Evolutionary conservation across 2,888 invertebrate species (phyloP), one percentile per base, ranked within the genome.

Genomic region (Argyresthia goedartella): DNA sequence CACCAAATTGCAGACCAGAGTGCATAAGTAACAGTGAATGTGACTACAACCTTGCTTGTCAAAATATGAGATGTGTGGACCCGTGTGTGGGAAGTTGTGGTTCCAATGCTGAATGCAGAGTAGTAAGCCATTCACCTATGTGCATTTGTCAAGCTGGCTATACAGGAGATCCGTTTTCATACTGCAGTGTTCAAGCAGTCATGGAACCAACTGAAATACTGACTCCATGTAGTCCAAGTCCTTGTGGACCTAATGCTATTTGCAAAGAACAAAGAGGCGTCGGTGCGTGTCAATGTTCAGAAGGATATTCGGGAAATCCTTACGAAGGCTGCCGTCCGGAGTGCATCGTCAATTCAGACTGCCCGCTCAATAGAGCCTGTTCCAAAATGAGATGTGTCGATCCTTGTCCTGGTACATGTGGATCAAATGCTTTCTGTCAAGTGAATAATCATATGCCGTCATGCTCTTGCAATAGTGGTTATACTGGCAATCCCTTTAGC

Each of bases 391-490:
- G 92, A 70, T 94, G 94, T 68, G 76, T 88, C 52, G 92, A 94
- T 73, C 94, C 94, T 34, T 95, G 94, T 65, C 92, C 92, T 11
- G 93, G 93, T 55, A 91, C 92, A 34, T 95, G 95, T 67, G 95
- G 95, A 16, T 77, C 91, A 41, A 89, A 89, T 60, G 93, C 95
- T 8, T 69, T 88, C 52, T 95, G 95, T 65, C 88, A 91, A 71
- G 92, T 94, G 8, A 89, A 92, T 53, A 91, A 92, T 64, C 94
- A 94, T 69, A 84, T 89, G 69, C 93, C 94, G 14, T 89, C 89
- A 56, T 94, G 94, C 65, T 85, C 86, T 53, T 94, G 94, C 65
- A 84, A 89, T 56, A 75, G 87, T 16, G 90, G 91, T 44, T 90
- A 89, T 61, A 89, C 90, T 10, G 92, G 92, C 58, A 91, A 92